A percentile compares a stretch with the other conserved stretches of the same genome.
Evolutionary conservation across 2,888 invertebrate genomes (phyloP).

Genomic region (Tenthredo notha): DNA sequence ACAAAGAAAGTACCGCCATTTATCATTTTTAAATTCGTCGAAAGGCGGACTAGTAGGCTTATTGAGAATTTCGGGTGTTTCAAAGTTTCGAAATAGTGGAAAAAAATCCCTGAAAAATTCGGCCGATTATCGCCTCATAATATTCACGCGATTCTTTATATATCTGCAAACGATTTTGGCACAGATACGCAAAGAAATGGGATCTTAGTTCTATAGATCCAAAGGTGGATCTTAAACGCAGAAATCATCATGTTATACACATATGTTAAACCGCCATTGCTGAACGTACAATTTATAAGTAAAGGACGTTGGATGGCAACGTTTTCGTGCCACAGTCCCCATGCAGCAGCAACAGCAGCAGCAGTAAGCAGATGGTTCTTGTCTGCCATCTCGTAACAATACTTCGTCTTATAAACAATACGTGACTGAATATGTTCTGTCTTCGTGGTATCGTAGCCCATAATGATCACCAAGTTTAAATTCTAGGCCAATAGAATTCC

Average conservation of each 20-base stretch:
- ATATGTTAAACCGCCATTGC: constrained; percentile 4
- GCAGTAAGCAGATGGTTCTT: constrained; percentile 69
- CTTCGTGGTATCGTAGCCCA: not conserved
- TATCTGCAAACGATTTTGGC: not conserved
- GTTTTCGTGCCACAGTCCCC: constrained; percentile 38
- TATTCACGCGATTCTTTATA: not conserved
- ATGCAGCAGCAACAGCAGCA: not conserved
- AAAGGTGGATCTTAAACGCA: not conserved
- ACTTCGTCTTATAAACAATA: constrained; percentile 71
- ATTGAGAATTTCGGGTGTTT: not conserved
- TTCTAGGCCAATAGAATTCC: constrained; percentile 61
- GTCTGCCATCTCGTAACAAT: constrained; percentile 73
- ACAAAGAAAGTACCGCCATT: not conserved
- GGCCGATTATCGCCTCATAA: not conserved
- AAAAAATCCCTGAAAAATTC: not conserved
- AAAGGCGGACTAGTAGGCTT: not conserved
- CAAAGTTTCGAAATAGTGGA: not conserved
- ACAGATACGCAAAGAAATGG: not conserved
- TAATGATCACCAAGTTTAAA: constrained; percentile 37
- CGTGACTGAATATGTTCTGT: constrained; percentile 61
- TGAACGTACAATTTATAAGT: constrained; percentile 4
- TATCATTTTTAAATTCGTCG: not conserved
- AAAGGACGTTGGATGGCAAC: constrained; percentile 43
- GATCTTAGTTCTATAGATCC: not conserved
- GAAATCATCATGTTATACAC: not conserved